Evolutionary conservation across 2,888 invertebrate species (phyloP).

Genomic region (Meta bourneti): DNA sequence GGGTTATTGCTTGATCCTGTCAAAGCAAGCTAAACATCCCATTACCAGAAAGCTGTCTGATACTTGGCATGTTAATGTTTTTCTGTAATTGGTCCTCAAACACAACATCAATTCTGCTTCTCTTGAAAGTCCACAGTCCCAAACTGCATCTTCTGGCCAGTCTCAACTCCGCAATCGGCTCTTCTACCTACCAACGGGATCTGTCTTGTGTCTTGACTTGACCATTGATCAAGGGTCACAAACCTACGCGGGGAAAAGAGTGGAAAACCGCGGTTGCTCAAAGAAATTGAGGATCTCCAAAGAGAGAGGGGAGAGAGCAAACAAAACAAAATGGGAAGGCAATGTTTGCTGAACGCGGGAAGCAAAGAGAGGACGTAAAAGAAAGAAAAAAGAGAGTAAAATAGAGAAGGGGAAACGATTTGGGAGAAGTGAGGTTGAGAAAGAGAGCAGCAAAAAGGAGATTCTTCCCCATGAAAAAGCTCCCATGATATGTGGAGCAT

Average conservation of each 20-base stretch:
- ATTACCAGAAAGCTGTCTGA: too few relatives aligned
- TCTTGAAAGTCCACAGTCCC: too few relatives aligned
- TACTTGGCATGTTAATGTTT: too few relatives aligned
- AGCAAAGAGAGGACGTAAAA: constrained; percentile 41
- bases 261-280: constrained; percentile 49
- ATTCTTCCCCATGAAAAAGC: constrained; percentile 21
- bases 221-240: too few relatives aligned
- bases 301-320: constrained; percentile 22
- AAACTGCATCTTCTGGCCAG: too few relatives aligned
- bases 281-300: constrained; percentile 32
- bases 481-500: constrained; percentile 11
- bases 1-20: too few relatives aligned
- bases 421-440: constrained; percentile 18
- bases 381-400: not conserved
- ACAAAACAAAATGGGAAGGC: constrained; percentile 69
- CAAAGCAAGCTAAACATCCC: too few relatives aligned
- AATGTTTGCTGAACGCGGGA: constrained; percentile 64
- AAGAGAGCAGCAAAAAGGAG: constrained; percentile 63
- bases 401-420: constrained; percentile 11
- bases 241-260: not conserved
- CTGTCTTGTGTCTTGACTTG: too few relatives aligned
- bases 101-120: too few relatives aligned
- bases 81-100: too few relatives aligned
- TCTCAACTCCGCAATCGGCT: too few relatives aligned
- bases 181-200: too few relatives aligned